Evolutionary conservation across 2,113 vertebrate genomes (phyloP).

Genomic region (Gallinago media): DNA sequence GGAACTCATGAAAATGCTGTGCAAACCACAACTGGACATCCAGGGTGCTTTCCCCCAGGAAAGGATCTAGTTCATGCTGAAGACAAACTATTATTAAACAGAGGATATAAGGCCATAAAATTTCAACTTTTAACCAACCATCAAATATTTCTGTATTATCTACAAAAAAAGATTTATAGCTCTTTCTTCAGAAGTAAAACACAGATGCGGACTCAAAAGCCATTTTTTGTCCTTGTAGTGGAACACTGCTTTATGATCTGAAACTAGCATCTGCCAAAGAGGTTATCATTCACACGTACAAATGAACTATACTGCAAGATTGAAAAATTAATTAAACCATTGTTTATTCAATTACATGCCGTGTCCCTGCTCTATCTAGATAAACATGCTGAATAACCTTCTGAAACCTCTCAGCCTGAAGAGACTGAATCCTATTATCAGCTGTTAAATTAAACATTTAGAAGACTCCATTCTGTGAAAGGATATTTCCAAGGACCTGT

Average conservation of each 20-base stretch:
- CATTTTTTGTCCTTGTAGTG: neutral
- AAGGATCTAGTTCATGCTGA: neutral
- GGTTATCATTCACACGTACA: neutral
- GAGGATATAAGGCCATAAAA: neutral
- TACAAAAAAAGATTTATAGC: neutral
- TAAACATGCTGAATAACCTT: constrained; percentile 27
- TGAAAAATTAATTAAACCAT: constrained; percentile 19
- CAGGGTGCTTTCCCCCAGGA: neutral
- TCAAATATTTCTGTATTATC: neutral
- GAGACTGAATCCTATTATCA: neutral
- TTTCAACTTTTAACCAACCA: neutral
- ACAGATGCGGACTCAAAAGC: neutral
- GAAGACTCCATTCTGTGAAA: neutral
- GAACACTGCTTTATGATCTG: neutral
- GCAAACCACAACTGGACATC: neutral
- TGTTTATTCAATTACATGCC: constrained; percentile 27
- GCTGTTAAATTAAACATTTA: constrained; percentile 10
- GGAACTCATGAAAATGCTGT: neutral
- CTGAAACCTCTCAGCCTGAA: neutral
- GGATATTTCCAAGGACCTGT: neutral
- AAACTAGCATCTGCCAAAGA: neutral
- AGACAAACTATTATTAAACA: neutral
- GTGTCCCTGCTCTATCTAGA: neutral
- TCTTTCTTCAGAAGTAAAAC: neutral
- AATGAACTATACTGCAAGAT: neutral